These are phyloP conservation scores for Anoplopoma fimbria DNA, from an alignment of 2,113 vertebrate genomes.

Conservation along the genomic window DNA sequence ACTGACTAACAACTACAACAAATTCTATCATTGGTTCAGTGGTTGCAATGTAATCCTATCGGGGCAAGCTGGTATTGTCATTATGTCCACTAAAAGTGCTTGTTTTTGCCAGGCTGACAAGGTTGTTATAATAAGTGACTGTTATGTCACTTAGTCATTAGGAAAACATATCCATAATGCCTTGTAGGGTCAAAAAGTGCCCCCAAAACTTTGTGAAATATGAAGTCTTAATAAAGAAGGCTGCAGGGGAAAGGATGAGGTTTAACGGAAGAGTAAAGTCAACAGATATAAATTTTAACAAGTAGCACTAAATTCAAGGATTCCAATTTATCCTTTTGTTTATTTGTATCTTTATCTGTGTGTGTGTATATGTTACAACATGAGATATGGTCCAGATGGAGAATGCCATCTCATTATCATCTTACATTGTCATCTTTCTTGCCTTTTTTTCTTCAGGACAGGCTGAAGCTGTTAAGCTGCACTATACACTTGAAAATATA, in stretches of 20 bases:
- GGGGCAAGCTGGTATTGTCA: too few relatives aligned
- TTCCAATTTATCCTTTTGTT: not conserved
- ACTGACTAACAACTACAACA: too few relatives aligned
- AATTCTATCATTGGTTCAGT: too few relatives aligned
- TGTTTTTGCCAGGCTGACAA: not conserved
- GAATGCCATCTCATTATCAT: constrained; percentile 3
- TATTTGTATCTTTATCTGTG: too few relatives aligned
- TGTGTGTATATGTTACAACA: too few relatives aligned
- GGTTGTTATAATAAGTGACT: not conserved
- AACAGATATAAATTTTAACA: not conserved
- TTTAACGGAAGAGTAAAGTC: not conserved
- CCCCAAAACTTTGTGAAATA: constrained; percentile 11
- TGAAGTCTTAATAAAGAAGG: not conserved
- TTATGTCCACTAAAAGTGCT: not conserved
- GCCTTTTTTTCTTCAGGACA: too few relatives aligned
- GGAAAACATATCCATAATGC: not conserved
- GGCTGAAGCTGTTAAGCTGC: not conserved
- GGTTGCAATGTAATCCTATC: too few relatives aligned
- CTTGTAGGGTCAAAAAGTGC: constrained; percentile 8
- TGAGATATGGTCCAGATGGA: not conserved
- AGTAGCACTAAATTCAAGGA: not conserved
- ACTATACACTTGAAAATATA: constrained; percentile 19
- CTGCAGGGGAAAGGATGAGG: not conserved
- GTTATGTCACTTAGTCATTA: too few relatives aligned
- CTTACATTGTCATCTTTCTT: too few relatives aligned